phyloP scores from a whole-genome alignment of 2,888 invertebrate genomes.

The Drosophila pegasa region DNA sequence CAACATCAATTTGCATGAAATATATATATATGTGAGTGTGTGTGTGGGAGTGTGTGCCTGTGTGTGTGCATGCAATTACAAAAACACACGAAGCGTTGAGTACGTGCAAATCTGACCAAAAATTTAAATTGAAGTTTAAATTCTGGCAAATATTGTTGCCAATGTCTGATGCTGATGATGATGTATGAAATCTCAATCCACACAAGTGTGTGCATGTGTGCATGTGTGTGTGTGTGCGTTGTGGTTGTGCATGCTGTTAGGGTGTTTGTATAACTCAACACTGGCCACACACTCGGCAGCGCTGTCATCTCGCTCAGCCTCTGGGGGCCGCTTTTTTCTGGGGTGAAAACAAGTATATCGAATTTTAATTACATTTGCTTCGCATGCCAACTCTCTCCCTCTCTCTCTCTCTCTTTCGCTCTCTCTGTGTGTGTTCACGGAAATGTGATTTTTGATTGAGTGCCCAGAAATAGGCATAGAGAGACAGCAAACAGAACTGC shows the following conservation, averaged over 20 bases:
- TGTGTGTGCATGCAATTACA: constrained; percentile 72
- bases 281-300: constrained; percentile 21
- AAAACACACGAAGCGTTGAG: constrained; percentile 69
- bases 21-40: constrained; percentile 15
- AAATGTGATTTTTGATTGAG: constrained; percentile 81
- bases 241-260: constrained; percentile 45
- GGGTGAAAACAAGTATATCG: constrained; percentile 80
- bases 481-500: constrained; percentile 12
- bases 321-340: constrained; percentile 61
- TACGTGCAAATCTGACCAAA: constrained; percentile 81
- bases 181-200: constrained; percentile 58
- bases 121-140: constrained; percentile 80
- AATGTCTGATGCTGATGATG: constrained; percentile 54
- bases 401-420: background rate
- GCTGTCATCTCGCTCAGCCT: constrained; percentile 49
- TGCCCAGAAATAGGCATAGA: constrained; percentile 41
- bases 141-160: constrained; percentile 67
- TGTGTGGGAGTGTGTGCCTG: constrained; percentile 25
- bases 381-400: constrained; percentile 31
- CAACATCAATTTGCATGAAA: constrained; percentile 79
- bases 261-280: constrained; percentile 50
- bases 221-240: constrained; percentile 12
- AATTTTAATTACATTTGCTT: constrained; percentile 81
- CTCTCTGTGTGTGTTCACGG: constrained; percentile 50
- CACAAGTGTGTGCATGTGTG: constrained; percentile 23